These are phyloP conservation scores for Loripinus fragilis DNA, from an alignment of 2,888 invertebrate species.

Conservation along the genomic window DNA sequence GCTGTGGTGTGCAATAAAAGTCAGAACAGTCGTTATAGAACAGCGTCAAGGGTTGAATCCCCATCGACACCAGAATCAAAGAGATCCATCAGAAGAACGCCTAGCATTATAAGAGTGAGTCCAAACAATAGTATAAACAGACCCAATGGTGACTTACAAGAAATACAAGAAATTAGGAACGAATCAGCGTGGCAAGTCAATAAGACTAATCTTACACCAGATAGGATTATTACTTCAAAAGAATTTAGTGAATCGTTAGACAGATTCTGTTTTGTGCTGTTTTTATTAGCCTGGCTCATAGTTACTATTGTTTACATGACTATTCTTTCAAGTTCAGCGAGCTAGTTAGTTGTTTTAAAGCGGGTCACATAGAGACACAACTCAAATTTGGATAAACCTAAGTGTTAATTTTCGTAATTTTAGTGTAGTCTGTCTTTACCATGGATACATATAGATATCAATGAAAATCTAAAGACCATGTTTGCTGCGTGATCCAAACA, in stretches of 20 bases:
- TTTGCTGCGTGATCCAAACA: too few relatives aligned
- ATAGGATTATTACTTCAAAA: slow-evolving; percentile 36
- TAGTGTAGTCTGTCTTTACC: too few relatives aligned
- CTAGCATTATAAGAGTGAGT: not conserved
- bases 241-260: slow-evolving; percentile 42
- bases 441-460: too few relatives aligned
- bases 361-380: too few relatives aligned
- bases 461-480: too few relatives aligned
- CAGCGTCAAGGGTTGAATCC: not conserved
- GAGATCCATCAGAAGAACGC: not conserved
- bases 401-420: too few relatives aligned
- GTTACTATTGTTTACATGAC: slow-evolving; percentile 39
- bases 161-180: not conserved
- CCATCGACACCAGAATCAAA: not conserved
- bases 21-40: not conserved
- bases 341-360: too few relatives aligned
- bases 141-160: not conserved
- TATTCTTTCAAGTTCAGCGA: slow-evolving; percentile 28
- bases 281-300: slow-evolving; percentile 38
- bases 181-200: not conserved
- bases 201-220: slow-evolving; percentile 2
- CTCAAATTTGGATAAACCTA: too few relatives aligned
- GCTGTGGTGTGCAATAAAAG: not conserved
- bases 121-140: not conserved
- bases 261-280: slow-evolving; percentile 41